phyloP scores from a whole-genome alignment of 2,888 invertebrate species.

The Noctua comes region DNA sequence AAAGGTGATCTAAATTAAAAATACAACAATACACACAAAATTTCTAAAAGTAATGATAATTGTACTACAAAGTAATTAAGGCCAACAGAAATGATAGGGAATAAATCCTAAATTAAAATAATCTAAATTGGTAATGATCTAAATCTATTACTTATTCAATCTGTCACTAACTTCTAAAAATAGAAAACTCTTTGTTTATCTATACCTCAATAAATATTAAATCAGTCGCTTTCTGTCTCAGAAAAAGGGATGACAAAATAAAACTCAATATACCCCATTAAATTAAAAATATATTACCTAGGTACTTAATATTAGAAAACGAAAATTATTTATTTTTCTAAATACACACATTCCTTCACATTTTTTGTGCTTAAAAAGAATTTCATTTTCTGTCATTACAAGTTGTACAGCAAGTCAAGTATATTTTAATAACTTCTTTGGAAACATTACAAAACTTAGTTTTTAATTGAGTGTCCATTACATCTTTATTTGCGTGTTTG shows the following conservation, averaged over 20 bases:
- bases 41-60: neutral
- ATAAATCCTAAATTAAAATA: neutral
- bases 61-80: neutral
- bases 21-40: neutral
- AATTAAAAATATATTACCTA: neutral
- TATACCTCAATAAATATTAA: neutral
- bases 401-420: conserved; percentile 78
- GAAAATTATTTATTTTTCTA: neutral
- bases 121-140: neutral
- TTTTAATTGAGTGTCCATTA: conserved; percentile 79
- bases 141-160: neutral
- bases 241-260: neutral
- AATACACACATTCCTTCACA: neutral
- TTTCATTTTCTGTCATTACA: conserved; percentile 65
- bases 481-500: conserved; percentile 77
- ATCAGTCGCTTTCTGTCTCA: neutral
- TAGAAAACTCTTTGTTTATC: neutral
- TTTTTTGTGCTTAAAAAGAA: neutral
- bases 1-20: neutral
- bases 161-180: neutral
- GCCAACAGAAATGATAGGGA: neutral
- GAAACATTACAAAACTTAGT: conserved; percentile 84
- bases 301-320: neutral
- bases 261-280: neutral
- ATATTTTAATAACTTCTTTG: conserved; percentile 82